Base-by-base conservation (phyloP, 2,888 invertebrate species). In the Lymantria dispar region DNA sequence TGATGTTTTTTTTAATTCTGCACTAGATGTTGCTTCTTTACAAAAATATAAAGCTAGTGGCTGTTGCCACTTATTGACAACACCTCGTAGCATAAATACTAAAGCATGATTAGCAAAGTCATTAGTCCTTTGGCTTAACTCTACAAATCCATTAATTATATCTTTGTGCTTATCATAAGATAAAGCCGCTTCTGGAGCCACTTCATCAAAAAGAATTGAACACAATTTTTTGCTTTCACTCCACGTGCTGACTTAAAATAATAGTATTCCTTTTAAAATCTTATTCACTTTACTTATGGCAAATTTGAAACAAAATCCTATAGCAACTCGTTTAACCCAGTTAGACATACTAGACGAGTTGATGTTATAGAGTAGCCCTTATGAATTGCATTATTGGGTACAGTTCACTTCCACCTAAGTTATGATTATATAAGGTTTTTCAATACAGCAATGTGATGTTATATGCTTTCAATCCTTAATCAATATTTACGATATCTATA, bases 51-150 rank as follows among this genome's bases (percentile, higher is more conserved):
- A 49, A n/a, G 44, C 44, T 22, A 49, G 8, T 36, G 48, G 48
- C 15, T 49, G 48, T 33, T 49, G 44, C 44, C 48, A 49, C 37
- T 49, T 49, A 15, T 13, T 33, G 8, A 49, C 40, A n/a, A 44
- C 48, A 33, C 48, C 48, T 22, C 44, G 10, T 38, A 49, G n/a
- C 48, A 49, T 49, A 44, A 49, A 50, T 10, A 46, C 46, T 3
- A 50, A 43, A 10, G 47, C 50, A 50, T 50, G 50, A 30, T 50
- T 43, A 22, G 46, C 50, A 42, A 50, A 46, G 9, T 49, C 14
- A 30, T 40, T 40, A n/a, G 22, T 39, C 33, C 33, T 44, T 9
- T 30, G 11, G 11, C 39, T 39, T 15, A 49, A 36, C 14, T 49
- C 39, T 12, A 49, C 44, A 49, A 49, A 44, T 12, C 48, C 48